phyloP scores from a whole-genome alignment of 1,140 invertebrate species.

The Solen grandis region DNA sequence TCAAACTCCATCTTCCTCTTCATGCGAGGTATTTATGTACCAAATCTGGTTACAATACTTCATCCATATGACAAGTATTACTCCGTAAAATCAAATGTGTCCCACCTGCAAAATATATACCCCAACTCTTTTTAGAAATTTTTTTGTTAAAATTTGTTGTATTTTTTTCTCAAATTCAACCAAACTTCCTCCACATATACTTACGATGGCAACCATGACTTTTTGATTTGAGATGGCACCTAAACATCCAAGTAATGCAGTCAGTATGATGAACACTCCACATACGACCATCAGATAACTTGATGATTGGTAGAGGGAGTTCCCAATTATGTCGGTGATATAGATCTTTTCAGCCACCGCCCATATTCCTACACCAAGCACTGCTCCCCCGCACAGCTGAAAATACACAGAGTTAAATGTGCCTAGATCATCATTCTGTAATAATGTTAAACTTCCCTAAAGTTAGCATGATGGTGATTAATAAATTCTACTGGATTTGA shows the following conservation, averaged over 20 bases:
- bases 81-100: no score
- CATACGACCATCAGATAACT: conserved; percentile 63
- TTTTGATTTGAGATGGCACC: conserved; percentile 41
- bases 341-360: conserved; percentile 65
- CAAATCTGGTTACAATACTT: no score
- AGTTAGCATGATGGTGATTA: background rate
- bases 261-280: conserved; percentile 56
- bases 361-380: conserved; percentile 66
- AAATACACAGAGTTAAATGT: no score
- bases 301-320: conserved; percentile 56
- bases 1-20: no score
- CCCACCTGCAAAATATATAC: no score
- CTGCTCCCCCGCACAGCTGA: conserved; percentile 60
- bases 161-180: no score
- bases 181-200: background rate
- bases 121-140: no score
- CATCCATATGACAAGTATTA: no score
- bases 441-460: background rate
- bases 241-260: conserved; percentile 60
- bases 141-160: no score
- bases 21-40: no score
- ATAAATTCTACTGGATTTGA: background rate
- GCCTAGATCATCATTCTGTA: no score
- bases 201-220: conserved; percentile 60
- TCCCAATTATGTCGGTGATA: conserved; percentile 65